Evolutionary conservation across 2,888 invertebrate species (phyloP), one percentile per base, ranked within the genome.

Genomic region (Drosophila koepferae): DNA sequence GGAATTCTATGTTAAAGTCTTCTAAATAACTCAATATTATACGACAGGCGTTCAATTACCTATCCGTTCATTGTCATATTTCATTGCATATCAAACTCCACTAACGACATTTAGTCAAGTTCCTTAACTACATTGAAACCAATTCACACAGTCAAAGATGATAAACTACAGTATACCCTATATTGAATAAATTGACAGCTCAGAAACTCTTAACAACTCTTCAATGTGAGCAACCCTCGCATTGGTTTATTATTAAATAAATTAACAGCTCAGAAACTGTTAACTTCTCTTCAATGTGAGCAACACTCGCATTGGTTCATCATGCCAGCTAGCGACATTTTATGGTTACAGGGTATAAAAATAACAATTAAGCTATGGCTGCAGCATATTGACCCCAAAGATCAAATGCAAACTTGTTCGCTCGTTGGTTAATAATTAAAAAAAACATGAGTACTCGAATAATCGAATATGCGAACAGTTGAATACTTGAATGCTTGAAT

Each of bases 351-450:
- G 80, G 63, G 80, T 67, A 70, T 49, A 46, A 0, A 43, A 54
- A 49, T 20, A 86, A 89, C 91, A 90, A 91, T 91, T 89, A 90
- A 82, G 79, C 80, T 76, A 70, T 79, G 71, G 72, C 74, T 84
- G 81, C 81, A 85, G 78, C 86, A 86, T 80, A 76, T 75, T 91
- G 91, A 91, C 90, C 91, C 79, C 75, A 78, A 63, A 83, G 90
- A 90, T 82, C 81, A 89, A 86, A 91, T 89, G 85, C 86, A 89
- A 91, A 90, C 90, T 89, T 86, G 91, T 90, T 87, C 81, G 73
- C 44, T 80, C 61, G 72, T 65, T 81, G 70, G 70, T 69, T 74
- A 80, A 78, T 87, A 83, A 87, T 86, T 85, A 82, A 70, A 20
- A 56, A 69, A 72, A 66, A 40, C 51, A 61, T 36, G 61, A 34